Conservation (phyloP, 2,888 invertebrate species). For the Azorinus chamasolen region DNA sequence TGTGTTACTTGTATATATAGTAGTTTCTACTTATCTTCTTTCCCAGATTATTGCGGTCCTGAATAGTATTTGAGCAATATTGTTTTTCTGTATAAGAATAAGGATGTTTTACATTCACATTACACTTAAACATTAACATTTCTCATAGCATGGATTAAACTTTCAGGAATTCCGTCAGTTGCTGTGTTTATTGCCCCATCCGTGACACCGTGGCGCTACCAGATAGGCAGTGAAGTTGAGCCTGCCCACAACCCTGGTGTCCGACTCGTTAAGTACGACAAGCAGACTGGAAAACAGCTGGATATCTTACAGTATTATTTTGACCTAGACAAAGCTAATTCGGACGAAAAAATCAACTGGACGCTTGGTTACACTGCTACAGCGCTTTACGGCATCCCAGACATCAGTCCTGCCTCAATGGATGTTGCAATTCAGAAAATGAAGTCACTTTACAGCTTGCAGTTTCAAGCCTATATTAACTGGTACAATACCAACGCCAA, state of each 20-base stretch:
- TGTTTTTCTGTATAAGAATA: too few species aligned
- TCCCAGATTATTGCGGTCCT: too few species aligned
- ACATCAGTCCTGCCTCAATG: constrained; percentile 92
- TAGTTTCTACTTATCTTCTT: too few species aligned
- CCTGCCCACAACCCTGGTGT: constrained; percentile 93
- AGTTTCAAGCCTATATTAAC: constrained; percentile 55
- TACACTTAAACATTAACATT: too few species aligned
- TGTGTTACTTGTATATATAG: too few species aligned
- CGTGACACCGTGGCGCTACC: constrained; percentile 93
- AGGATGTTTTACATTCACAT: too few species aligned
- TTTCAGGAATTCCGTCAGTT: constrained; percentile 91
- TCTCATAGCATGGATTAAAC: too few species aligned
- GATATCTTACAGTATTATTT: constrained; percentile 96
- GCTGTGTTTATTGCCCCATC: constrained; percentile 95
- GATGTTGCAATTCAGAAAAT: constrained; percentile 89
- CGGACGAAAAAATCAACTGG: constrained; percentile 92
- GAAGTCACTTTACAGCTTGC: constrained; percentile 2
- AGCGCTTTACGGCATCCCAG: constrained; percentile 91
- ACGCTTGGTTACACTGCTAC: constrained; percentile 94
- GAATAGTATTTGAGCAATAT: too few species aligned
- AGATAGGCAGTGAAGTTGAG: constrained; percentile 73
- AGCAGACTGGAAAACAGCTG: constrained; percentile 89
- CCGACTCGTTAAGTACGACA: constrained; percentile 95
- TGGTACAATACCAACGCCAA: constrained; percentile 61
- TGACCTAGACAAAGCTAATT: constrained; percentile 90